A percentile compares a stretch with the other conserved stretches of the same genome.
Conservation (phyloP, 1,140 invertebrate species). For the Drosophila quadrilineata region DNA sequence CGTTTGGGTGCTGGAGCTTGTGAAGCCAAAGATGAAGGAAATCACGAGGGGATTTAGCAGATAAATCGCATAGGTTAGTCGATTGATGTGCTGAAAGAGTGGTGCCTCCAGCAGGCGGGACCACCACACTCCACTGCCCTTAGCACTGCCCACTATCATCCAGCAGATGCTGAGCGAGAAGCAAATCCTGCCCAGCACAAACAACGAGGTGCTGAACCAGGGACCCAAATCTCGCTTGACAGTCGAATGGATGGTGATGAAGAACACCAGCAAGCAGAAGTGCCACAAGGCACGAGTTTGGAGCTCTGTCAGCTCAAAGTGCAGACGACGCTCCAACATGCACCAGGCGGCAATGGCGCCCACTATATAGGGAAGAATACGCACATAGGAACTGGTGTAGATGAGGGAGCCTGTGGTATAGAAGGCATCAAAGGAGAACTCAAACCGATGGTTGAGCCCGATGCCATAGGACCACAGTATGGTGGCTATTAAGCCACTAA, state of each 20-base stretch:
- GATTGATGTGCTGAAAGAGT: constrained; percentile 75
- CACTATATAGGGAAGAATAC: constrained; percentile 70
- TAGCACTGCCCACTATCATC: constrained; percentile 77
- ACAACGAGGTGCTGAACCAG: constrained; percentile 51
- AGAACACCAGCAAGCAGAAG: constrained; percentile 47
- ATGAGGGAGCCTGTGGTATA: constrained; percentile 67
- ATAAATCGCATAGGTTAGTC: constrained; percentile 76
- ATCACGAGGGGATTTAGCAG: constrained; percentile 77
- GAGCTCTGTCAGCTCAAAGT: constrained; percentile 44
- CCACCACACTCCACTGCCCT: constrained; percentile 66
- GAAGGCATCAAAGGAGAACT: constrained; percentile 71
- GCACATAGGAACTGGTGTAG: constrained; percentile 76
- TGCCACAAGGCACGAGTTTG: constrained; percentile 63
- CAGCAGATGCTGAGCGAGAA: constrained; percentile 69
- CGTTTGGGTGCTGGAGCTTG: constrained; percentile 59
- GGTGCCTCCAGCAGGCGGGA: constrained; percentile 69
- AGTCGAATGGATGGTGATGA: constrained; percentile 66
- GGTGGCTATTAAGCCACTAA: constrained; percentile 39
- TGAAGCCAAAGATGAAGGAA: constrained; percentile 59
- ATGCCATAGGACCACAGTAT: constrained; percentile 60
- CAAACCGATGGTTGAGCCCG: constrained; percentile 55
- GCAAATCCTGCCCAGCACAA: constrained; percentile 55
- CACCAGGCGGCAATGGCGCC: constrained; percentile 69
- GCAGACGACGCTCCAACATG: constrained; percentile 38
- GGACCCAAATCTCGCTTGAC: constrained; percentile 67